Evolutionary conservation across 2,888 invertebrate species (phyloP), one percentile per base, ranked within the genome.

Genomic region (Dynastes hyllus): DNA sequence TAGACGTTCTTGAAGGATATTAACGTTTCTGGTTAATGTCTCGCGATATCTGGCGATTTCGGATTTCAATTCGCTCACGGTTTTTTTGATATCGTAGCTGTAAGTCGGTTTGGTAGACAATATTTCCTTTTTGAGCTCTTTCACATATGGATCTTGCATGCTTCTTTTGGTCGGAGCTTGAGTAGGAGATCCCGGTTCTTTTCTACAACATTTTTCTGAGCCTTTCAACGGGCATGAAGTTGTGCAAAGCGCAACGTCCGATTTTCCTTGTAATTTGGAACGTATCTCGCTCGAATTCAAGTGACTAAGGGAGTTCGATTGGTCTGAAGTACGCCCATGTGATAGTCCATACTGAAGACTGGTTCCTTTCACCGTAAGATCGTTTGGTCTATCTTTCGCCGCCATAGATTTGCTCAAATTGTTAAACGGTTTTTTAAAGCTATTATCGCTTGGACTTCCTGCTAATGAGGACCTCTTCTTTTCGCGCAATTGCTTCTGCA

Each of bases 11-110:
- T 77, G 78, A 4, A 80, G 53, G 13, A 80, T 45, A 37, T 80
- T 80, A 5, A 80, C 80, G 51, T 80, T 80, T 63, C 55, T 80
- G 45, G 69, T 71, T 32, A 80, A 69, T 5, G 80, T 75, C 67
- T 80, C 79, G 50, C 82, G 77, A 51, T 82, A 84, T 53, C 82
- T 79, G 1, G 81, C 80, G 45, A 85, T 84, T 82, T 85, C 85
- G 9, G 80, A 80, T 71, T 82, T 82, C 29, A 85, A 73, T 77
- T 83, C 82, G 6, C 80, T 81, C 6, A 84, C 83, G 2, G 82
- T 78, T 61, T 82, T 81, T 67, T 79, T 81, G 8, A 81, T 76
- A 6, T 83, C 79, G 8, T 77, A 53, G 2, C 79, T 69, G 50
- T 79, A 80, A 13, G 79, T 73, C 1, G 79, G 65, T 63, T 77